Conservation (phyloP, 2,113 vertebrate genomes). For the Eretmochelys imbricata region DNA sequence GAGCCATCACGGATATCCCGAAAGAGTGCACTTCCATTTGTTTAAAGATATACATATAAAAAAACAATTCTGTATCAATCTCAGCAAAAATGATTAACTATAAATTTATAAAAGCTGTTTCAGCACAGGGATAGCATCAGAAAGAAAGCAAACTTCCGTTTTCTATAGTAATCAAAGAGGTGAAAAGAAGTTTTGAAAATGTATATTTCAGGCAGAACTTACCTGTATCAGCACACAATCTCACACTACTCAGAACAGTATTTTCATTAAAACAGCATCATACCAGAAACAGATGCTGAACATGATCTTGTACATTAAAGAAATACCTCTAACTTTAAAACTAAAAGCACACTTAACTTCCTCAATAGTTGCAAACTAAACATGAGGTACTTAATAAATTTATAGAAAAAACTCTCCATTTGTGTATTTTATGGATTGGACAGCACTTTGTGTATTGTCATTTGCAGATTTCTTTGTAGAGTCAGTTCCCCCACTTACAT, state of each 20-base stretch:
- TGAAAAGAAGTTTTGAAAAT: background rate
- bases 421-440: background rate
- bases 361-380: background rate
- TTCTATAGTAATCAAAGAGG: background rate
- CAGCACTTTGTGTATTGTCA: background rate
- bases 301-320: background rate
- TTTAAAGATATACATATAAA: background rate
- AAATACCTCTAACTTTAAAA: background rate
- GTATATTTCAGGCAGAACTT: background rate
- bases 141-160: background rate
- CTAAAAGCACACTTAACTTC: background rate
- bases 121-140: background rate
- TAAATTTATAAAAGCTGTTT: background rate
- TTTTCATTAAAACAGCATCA: background rate
- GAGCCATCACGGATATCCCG: background rate
- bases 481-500: background rate
- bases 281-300: rapidly evolving
- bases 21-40: background rate
- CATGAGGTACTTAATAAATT: background rate
- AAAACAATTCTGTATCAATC: background rate
- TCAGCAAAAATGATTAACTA: background rate
- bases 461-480: background rate
- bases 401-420: background rate
- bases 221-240: background rate
- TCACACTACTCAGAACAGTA: background rate